Conservation (phyloP, 30 jellyfish, hydroid and myxozoan species). For the Kudoa iwatai region DNA sequence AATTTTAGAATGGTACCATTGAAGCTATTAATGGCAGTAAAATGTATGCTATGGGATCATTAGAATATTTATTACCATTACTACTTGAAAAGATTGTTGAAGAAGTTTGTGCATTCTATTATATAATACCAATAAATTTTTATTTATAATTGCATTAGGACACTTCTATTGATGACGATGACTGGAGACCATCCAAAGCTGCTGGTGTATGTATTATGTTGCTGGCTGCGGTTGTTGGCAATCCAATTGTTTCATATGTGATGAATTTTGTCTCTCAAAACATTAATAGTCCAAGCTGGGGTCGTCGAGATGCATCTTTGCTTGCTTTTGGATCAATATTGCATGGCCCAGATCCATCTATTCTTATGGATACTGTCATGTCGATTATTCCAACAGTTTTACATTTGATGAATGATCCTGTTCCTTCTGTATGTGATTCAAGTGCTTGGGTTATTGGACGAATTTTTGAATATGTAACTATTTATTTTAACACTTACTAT, state of each 20-base stretch:
- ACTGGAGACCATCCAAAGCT: slow-evolving; percentile 76
- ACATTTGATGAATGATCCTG: slow-evolving; percentile 31
- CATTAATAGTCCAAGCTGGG: slow-evolving; percentile 18
- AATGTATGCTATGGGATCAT: background rate
- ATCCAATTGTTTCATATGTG: slow-evolving; percentile 32
- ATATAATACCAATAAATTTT: too few relatives aligned
- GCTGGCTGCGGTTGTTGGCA: slow-evolving; percentile 34
- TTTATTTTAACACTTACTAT: too few relatives aligned
- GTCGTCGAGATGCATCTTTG: slow-evolving; percentile 46
- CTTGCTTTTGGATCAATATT: slow-evolving; percentile 72
- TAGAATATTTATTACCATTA: background rate
- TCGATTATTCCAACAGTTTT: slow-evolving; percentile 34
- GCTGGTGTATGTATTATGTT: slow-evolving; percentile 86
- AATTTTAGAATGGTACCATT: background rate
- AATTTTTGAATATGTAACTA: slow-evolving; percentile 65
- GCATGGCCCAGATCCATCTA: slow-evolving; percentile 42
- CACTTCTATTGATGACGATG: slow-evolving; percentile 66
- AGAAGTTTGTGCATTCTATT: background rate
- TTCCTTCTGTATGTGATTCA: slow-evolving; percentile 40
- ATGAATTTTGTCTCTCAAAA: slow-evolving; percentile 23
- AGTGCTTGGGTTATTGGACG: slow-evolving; percentile 76
- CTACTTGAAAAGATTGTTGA: background rate
- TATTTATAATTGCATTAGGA: slow-evolving; percentile 7
- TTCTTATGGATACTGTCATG: slow-evolving; percentile 12
- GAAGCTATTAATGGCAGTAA: background rate